These are phyloP conservation scores for Leptarthrus brevirostris DNA, from an alignment of 2,888 invertebrate genomes.

Conservation along the genomic window DNA sequence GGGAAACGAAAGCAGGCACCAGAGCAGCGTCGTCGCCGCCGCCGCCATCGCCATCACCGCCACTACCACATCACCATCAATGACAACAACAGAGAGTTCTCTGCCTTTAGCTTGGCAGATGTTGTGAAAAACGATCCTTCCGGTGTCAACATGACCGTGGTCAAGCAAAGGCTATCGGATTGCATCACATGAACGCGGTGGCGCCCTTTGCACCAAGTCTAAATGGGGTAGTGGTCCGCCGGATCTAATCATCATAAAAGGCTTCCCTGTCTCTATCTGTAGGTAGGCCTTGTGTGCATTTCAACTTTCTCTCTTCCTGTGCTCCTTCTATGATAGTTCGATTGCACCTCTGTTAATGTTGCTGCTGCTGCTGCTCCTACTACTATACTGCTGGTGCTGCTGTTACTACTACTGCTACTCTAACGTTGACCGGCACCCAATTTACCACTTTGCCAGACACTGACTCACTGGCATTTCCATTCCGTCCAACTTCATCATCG, in stretches of 20 bases:
- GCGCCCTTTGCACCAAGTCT: slow-evolving; percentile 28
- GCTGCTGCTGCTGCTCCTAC: not conserved
- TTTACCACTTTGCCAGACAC: slow-evolving; percentile 39
- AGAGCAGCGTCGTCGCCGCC: too few species aligned
- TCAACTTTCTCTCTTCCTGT: not conserved
- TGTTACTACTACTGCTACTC: not conserved
- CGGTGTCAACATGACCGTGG: slow-evolving; percentile 50
- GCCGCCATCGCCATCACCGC: too few species aligned
- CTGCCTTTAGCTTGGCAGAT: slow-evolving; percentile 18
- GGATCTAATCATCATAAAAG: slow-evolving; percentile 47
- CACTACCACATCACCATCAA: not conserved
- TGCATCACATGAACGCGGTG: slow-evolving; percentile 33
- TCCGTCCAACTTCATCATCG: slow-evolving; percentile 40
- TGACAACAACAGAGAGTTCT: slow-evolving; percentile 11
- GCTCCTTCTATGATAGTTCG: too few species aligned
- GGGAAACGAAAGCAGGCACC: not conserved
- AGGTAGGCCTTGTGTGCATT: not conserved
- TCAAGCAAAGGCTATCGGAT: slow-evolving; percentile 42
- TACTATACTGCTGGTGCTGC: not conserved
- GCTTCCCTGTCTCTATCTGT: not conserved
- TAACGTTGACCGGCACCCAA: slow-evolving; percentile 21
- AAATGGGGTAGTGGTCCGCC: slow-evolving; percentile 34
- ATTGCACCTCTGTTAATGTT: not conserved
- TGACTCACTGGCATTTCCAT: slow-evolving; percentile 47
- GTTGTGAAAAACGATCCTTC: slow-evolving; percentile 48